Evolutionary conservation across 2,888 invertebrate species (phyloP), one percentile per base, ranked within the genome.

Genomic region (Eupithecia abbreviata): DNA sequence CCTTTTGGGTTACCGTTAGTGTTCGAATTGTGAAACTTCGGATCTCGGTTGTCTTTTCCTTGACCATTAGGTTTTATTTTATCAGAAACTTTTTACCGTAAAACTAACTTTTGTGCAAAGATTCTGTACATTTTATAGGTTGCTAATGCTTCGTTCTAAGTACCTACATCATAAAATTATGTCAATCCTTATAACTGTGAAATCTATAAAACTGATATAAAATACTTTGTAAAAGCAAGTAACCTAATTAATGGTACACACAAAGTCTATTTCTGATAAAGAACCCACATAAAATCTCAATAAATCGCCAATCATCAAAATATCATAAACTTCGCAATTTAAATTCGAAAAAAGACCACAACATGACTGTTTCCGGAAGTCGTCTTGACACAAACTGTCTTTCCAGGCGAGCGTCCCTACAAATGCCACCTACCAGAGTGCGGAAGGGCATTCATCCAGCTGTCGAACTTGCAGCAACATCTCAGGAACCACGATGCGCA

Each of bases 371-470:
- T 68, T 12, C 68, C 47, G 69, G 69, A 69, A 49, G 18, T 47
- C 18, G 47, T 69, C 45, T 65, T 65, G n/a, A 75, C 72, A 69
- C 13, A 45, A 66, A 10, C 49, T 43, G 58, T 69, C 69, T 86
- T 81, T 88, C 90, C 77, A 98, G 99, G 99, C 87, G 99, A 99
- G 95, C 97, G 99, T 84, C 99, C 99, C 71, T 99, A 99, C 96
- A 98, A 98, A 95, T 99, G 99, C 93, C 98, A 98, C 92, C 96
- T 99, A 85, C 98, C 98, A 76, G 98, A 99, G 89, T 99, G 99
- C 92, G 99, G 98, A 74, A 96, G 99, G 85, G 99, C 99, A 82
- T 99, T 99, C 95, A 99, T 99, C 90, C 99, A 99, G 95, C 96
- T 99, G 85, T 98, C 98, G 77, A 99, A 99, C 93, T 96, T 99